Base-by-base conservation (phyloP, 2,888 invertebrate genomes). In the Lymantria monacha region DNA sequence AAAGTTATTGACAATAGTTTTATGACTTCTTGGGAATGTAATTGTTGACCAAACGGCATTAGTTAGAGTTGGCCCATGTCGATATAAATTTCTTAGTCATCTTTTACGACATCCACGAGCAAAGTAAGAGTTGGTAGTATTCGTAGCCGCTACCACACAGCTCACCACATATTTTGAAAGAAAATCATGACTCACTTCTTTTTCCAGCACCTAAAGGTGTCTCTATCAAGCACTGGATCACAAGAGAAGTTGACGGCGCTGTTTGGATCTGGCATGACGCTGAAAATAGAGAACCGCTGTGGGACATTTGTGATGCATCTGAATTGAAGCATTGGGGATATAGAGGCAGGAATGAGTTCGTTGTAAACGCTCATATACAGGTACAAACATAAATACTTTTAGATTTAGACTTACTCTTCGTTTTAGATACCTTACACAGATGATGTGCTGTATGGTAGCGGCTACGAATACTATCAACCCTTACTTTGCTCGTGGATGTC, bases 191-290 rank as follows among this genome's bases (percentile, higher is more conserved):
- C 5, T 22, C 5, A 22, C 5, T 3, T 22, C 22, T 22, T 22
- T 22, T 5, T 22, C 0, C 7, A 96, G 96, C 94, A 3, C 96
- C 96, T 0, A 92, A 93, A 42, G 92, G 93, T 0, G 94, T 95
- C 0, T 93, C 93, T 46, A 92, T 95, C 2, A 95, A 93, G 62
- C 93, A 93, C 0, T 97, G 96, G 95, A 86, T 83, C 0, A 92
- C 93, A 0, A 81, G 85, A 11, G 97, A 98, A 79, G 84, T 92
- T 0, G 96, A 97, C 66, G 93, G 94, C 0, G 93, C 94, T 10
- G 93, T 97, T 8, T 97, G 96, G 84, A 84, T 97, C 11, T 97
- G 97, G 97, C 93, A 95, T 67, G 96, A 97, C 68, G 95, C 94
- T 0, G 97, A 97, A 64, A 89, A 87, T 0, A 81, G 92, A 0